Evolutionary conservation across 2,797 vertebrate genomes (phyloP).

Genomic region (Tenualosa ilisha): DNA sequence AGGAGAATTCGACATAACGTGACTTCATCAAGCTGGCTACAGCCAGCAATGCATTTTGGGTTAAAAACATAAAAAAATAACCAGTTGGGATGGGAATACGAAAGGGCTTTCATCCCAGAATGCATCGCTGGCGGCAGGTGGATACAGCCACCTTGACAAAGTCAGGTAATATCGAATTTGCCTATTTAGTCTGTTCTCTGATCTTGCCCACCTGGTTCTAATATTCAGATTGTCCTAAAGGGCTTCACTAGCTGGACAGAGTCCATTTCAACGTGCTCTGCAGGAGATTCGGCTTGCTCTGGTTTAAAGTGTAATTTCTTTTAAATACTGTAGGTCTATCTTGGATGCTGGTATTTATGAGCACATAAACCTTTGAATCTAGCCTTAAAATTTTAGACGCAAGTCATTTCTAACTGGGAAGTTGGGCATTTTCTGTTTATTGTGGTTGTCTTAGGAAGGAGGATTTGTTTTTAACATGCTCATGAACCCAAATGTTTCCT

Average conservation of each 20-base stretch:
- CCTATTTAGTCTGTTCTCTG: background rate
- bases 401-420: background rate
- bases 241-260: background rate
- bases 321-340: background rate
- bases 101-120: no score
- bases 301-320: slow-evolving; percentile 5
- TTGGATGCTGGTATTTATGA: background rate
- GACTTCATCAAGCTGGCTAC: no score
- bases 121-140: no score
- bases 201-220: background rate
- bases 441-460: background rate
- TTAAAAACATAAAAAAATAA: no score
- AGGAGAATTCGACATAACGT: no score
- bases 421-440: background rate
- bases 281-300: background rate
- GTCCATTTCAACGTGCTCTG: background rate
- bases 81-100: no score
- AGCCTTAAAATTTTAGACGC: background rate
- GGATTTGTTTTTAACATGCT: no score
- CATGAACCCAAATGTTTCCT: no score
- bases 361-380: background rate
- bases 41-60: no score
- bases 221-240: background rate
- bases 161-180: no score
- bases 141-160: no score